phyloP scores from a whole-genome alignment of 2,888 invertebrate species.

The Drosophila nigritarsus region DNA sequence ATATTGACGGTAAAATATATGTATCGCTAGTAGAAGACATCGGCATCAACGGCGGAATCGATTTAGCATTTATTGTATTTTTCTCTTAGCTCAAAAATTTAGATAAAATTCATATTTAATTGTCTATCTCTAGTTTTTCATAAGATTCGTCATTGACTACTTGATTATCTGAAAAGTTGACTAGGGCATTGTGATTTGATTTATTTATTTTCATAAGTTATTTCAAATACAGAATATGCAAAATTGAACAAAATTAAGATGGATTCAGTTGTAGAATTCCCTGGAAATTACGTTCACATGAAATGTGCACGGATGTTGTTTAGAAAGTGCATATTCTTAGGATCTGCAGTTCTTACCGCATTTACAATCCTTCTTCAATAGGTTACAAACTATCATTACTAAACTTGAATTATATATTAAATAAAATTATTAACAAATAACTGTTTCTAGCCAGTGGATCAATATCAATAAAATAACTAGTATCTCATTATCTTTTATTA shows the following conservation, averaged over 20 bases:
- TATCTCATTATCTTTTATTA: not conserved
- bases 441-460: not conserved
- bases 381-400: not conserved
- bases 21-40: not conserved
- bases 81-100: not conserved
- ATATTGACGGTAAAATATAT: no score
- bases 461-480: not conserved
- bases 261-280: no score
- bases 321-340: not conserved
- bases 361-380: not conserved
- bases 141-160: no score
- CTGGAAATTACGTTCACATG: not conserved
- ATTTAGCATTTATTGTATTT: not conserved
- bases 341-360: not conserved
- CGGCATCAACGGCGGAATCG: not conserved
- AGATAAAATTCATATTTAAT: not conserved
- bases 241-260: no score
- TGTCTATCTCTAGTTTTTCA: not conserved
- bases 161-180: not conserved
- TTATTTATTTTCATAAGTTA: not conserved
- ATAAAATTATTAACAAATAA: accelerated
- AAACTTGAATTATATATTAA: not conserved
- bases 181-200: not conserved
- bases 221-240: not conserved
- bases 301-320: not conserved